phyloP scores from a whole-genome alignment of 2,797 vertebrate genomes.

The Rhinella marina region DNA sequence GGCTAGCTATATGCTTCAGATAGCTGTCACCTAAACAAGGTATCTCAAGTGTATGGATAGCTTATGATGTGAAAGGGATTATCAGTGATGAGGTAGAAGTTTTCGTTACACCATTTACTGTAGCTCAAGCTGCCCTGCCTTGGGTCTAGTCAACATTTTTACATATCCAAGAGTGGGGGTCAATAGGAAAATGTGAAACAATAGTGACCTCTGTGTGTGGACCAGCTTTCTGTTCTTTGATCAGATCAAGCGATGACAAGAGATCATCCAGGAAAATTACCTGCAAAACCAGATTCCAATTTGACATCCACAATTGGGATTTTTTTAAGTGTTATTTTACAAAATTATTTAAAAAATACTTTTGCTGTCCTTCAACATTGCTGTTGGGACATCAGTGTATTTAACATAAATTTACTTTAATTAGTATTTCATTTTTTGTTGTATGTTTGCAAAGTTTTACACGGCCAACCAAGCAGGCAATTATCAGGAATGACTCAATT shows the following conservation, averaged over 20 bases:
- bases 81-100: not conserved
- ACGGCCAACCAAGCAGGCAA: too few species aligned
- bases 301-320: not conserved
- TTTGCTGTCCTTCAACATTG: not conserved
- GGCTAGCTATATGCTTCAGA: too few species aligned
- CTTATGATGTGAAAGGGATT: not conserved
- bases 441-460: not conserved
- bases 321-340: not conserved
- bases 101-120: not conserved
- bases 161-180: not conserved
- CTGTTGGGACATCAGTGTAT: not conserved
- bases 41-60: too few species aligned
- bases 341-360: not conserved
- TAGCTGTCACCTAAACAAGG: too few species aligned
- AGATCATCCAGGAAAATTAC: not conserved
- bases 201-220: not conserved
- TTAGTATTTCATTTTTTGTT: not conserved
- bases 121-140: not conserved
- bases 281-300: not conserved
- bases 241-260: not conserved
- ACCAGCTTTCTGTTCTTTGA: not conserved
- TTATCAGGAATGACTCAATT: too few species aligned
- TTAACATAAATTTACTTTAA: not conserved
- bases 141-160: not conserved
- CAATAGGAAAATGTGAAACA: not conserved